Conservation (phyloP, 2,797 vertebrate genomes). For the Micrastur ruficollis region DNA sequence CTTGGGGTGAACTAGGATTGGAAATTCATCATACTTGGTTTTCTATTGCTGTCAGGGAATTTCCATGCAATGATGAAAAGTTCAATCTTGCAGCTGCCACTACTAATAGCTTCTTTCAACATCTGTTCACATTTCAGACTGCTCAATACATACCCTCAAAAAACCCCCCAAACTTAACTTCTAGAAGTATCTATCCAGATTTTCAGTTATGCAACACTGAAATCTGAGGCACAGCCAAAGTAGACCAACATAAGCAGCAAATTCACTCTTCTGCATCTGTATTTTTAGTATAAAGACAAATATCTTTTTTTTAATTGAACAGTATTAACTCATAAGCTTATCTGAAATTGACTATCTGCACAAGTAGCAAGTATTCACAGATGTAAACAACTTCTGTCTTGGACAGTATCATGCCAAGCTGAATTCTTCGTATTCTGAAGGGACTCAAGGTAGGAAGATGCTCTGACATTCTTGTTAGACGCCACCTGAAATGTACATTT, state of each 20-base stretch:
- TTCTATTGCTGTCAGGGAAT: neutral
- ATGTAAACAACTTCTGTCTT: neutral
- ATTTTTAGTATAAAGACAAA: neutral
- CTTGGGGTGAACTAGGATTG: neutral
- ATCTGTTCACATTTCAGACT: neutral
- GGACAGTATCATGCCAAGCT: neutral
- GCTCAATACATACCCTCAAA: neutral
- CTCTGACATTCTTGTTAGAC: neutral
- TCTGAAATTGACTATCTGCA: neutral
- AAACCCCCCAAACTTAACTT: accelerated
- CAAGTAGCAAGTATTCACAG: neutral
- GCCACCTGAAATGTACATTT: neutral
- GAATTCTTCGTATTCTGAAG: neutral
- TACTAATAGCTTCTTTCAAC: neutral
- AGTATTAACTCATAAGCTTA: neutral
- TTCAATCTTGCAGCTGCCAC: neutral
- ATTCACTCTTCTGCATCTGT: neutral
- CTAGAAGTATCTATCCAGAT: neutral
- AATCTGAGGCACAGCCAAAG: neutral
- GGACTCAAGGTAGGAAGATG: neutral
- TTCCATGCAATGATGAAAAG: neutral
- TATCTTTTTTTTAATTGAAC: neutral
- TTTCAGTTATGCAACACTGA: neutral
- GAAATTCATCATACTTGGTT: neutral
- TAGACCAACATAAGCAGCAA: neutral